phyloP scores from a whole-genome alignment of 2,113 vertebrate species.

The Hemiscyllium ocellatum region DNA sequence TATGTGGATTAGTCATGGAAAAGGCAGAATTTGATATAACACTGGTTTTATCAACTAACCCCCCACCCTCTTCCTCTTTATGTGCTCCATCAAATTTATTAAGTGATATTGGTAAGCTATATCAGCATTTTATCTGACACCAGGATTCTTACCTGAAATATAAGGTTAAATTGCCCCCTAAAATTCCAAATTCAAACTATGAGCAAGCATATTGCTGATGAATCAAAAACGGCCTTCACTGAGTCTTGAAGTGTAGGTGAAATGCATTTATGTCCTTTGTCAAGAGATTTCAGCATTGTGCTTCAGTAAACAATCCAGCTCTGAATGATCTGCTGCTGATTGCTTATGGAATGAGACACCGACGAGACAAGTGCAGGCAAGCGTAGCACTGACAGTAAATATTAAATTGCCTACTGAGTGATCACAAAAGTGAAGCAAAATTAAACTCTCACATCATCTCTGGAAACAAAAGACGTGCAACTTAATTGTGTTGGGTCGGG shows the following conservation, averaged over 20 bases:
- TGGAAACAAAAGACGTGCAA: background rate
- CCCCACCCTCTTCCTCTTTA: background rate
- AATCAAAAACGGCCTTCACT: background rate
- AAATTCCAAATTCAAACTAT: background rate
- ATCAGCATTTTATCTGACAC: background rate
- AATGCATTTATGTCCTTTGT: background rate
- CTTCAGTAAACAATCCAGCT: background rate
- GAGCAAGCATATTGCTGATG: background rate
- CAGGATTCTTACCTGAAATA: background rate
- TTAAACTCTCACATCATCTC: background rate
- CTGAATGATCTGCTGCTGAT: slow-evolving; percentile 4
- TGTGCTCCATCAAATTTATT: background rate
- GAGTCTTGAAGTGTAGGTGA: background rate
- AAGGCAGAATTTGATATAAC: background rate
- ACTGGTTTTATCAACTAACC: background rate
- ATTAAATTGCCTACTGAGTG: background rate
- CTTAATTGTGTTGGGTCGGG: background rate
- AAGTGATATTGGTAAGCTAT: background rate
- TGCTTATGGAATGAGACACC: background rate
- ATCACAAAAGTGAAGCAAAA: background rate
- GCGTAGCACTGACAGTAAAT: background rate
- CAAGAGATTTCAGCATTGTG: background rate
- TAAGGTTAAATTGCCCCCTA: background rate
- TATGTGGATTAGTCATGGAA: no score
- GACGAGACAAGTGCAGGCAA: slow-evolving; percentile 8